Evolutionary conservation across 2,797 vertebrate species (phyloP), one percentile per base, ranked within the genome.

Genomic region (Epinephelus malabaricus): DNA sequence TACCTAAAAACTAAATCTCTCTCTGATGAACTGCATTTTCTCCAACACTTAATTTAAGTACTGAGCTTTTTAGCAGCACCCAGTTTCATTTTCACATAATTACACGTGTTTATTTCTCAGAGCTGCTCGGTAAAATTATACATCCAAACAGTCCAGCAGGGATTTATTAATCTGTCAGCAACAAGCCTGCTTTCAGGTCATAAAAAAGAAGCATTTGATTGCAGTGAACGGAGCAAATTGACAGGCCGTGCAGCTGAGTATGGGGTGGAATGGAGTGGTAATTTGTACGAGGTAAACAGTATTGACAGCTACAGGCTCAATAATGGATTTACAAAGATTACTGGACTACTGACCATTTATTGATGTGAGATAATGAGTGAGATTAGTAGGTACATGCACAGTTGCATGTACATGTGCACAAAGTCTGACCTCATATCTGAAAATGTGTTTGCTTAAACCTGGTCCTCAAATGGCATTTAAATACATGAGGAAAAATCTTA

Each of bases 311-410:
- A 65, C 79, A 78, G 19, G 69, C 67, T 79, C 76, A 74, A 65
- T 78, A 64, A 78, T 73, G 54, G 73, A 77, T 84, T 76, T 55
- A 54, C 21, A 72, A 69, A 80, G 80, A 85, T 81, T 64, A 75
- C 58, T 53, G 38, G 9, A 73, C 67, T 17, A 43, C 21, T 59
- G 60, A 51, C 49, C 54, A 30, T 68, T 83, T 78, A 76, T n/a
- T 78, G 76, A 78, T 27, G 65, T 27, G 51, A 78, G 69, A 12
- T 3, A 10, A 34, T 17, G 30, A 58, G 27, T 49, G 34, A 38
- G 14, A 30, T 17, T 65, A 43, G 40, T 23, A 46, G 13, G n/a
- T 6, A 3, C 1, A 40, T 0, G n/a, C 10, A 54, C 55, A 58
- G 40, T 34, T 60, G 45, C 54, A 19, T 18, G 10, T 15, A 64